Percentiles rank a stretch among this genome's conserved stretches.
phyloP scores from a whole-genome alignment of 1,140 invertebrate genomes.

The Geopemphigus sp. region DNA sequence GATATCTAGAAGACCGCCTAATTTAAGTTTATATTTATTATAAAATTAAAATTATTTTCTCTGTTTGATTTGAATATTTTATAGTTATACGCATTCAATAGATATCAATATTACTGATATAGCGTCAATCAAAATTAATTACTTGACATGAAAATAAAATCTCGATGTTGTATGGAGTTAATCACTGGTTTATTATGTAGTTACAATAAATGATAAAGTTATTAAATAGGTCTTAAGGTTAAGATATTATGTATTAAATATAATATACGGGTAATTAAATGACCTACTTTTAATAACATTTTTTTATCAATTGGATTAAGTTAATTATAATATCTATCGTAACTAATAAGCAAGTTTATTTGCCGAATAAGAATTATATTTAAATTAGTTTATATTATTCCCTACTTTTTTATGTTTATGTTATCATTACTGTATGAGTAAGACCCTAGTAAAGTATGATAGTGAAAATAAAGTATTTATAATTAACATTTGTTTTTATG shows the following conservation, averaged over 20 bases:
- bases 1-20: not conserved
- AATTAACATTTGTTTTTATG: too few relatives aligned
- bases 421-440: too few relatives aligned
- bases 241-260: not conserved
- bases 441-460: too few relatives aligned
- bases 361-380: too few relatives aligned
- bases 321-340: not conserved
- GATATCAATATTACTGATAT: not conserved
- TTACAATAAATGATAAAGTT: not conserved
- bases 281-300: too few relatives aligned
- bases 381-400: too few relatives aligned
- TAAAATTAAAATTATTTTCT: not conserved
- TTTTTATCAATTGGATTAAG: too few relatives aligned
- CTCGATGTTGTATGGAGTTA: not conserved
- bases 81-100: not conserved
- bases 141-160: not conserved
- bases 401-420: too few relatives aligned
- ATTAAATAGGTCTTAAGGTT: conserved; percentile 2
- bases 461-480: too few relatives aligned
- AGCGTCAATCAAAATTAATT: not conserved
- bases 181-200: not conserved
- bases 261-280: not conserved
- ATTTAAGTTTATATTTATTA: not conserved
- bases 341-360: too few relatives aligned
- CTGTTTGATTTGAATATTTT: not conserved